These are phyloP conservation scores for Gallirallus australis DNA, from an alignment of 2,797 vertebrate genomes.

Conservation along the genomic window DNA sequence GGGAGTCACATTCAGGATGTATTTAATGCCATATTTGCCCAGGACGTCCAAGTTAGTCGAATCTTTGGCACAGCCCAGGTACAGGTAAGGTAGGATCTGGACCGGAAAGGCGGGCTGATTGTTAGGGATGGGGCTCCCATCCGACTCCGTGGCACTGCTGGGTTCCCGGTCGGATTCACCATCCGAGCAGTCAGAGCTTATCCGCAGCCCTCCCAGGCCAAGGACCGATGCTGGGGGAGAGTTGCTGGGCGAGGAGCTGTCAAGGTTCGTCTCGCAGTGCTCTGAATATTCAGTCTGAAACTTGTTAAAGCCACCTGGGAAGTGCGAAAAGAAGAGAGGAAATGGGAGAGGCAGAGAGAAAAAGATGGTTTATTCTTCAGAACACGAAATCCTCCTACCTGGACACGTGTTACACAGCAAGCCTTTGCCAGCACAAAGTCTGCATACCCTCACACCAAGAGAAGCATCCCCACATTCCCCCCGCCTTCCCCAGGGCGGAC, in stretches of 20 bases:
- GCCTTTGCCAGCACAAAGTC: background rate
- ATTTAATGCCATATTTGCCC: conserved; percentile 96
- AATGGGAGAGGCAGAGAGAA: background rate
- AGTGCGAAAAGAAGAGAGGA: background rate
- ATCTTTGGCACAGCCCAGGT: conserved; percentile 98
- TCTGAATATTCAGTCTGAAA: conserved; percentile 95
- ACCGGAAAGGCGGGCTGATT: conserved; percentile 98
- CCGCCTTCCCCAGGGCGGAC: background rate
- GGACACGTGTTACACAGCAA: background rate
- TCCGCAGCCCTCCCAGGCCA: conserved; percentile 93
- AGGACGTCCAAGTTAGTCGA: conserved; percentile 95
- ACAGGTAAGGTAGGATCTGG: conserved; percentile 97
- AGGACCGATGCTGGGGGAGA: conserved; percentile 92
- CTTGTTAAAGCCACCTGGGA: conserved; percentile 92
- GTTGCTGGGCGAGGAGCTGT: conserved; percentile 91
- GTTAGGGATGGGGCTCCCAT: conserved; percentile 92
- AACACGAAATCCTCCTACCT: background rate
- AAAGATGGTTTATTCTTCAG: background rate
- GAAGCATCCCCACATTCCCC: background rate
- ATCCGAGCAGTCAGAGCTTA: conserved; percentile 95
- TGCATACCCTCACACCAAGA: background rate
- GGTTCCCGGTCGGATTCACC: conserved; percentile 95
- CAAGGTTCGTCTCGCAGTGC: conserved; percentile 94
- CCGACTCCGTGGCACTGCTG: conserved; percentile 94
- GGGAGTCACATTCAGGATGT: conserved; percentile 98